Percentiles rank a stretch among this genome's conserved stretches.
Evolutionary conservation across 2,113 vertebrate genomes (phyloP).

Genomic region (Clarias gariepinus): DNA sequence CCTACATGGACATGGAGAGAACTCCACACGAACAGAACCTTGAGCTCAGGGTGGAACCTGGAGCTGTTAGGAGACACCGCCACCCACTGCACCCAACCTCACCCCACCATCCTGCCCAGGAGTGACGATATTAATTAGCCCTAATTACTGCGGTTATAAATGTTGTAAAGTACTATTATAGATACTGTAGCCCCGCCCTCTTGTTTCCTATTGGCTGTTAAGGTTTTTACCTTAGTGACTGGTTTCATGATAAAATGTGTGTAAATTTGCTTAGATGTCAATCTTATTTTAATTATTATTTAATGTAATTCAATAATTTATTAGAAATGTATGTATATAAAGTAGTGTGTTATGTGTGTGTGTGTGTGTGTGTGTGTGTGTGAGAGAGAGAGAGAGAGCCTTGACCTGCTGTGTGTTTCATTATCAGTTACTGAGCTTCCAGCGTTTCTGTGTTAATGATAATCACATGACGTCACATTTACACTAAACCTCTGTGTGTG

Average conservation of each 20-base stretch:
- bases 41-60: not conserved
- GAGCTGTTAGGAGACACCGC: not conserved
- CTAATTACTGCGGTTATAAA: not conserved
- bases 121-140: not conserved
- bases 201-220: constrained; percentile 7
- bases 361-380: constrained; percentile 2
- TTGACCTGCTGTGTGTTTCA: constrained; percentile 55
- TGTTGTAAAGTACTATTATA: no score
- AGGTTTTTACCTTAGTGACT: not conserved
- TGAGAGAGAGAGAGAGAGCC: constrained; percentile 13
- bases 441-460: not conserved
- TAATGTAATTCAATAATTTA: no score
- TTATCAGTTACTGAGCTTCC: constrained; percentile 42
- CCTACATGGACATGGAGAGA: not conserved
- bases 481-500: constrained; percentile 41
- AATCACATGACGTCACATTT: constrained; percentile 3
- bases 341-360: not conserved
- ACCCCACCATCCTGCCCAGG: not conserved
- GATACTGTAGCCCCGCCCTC: not conserved
- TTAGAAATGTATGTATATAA: not conserved
- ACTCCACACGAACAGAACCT: not conserved
- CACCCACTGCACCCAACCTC: not conserved
- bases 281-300: not conserved
- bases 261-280: not conserved
- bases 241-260: not conserved